These are phyloP conservation scores for Diaprepes abbreviatus DNA, from an alignment of 2,888 invertebrate species.

Conservation along the genomic window DNA sequence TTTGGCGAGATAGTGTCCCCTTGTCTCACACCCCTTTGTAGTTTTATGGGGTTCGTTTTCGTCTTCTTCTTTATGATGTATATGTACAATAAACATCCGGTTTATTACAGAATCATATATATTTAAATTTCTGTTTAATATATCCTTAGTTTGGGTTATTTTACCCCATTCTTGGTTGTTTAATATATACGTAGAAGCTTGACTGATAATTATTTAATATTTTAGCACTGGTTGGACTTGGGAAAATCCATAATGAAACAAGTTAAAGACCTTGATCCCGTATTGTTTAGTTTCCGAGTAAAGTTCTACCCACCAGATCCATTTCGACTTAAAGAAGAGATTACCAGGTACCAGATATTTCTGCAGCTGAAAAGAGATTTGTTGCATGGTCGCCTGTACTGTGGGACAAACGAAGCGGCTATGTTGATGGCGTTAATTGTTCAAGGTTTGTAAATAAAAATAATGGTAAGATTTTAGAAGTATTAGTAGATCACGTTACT, in stretches of 20 bases:
- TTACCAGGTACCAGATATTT: slow-evolving; percentile 95
- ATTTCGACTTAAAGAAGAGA: slow-evolving; percentile 91
- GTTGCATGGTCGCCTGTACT: slow-evolving; percentile 94
- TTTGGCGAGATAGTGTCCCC: too few relatives aligned
- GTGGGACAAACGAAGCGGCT: slow-evolving; percentile 90
- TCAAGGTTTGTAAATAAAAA: slow-evolving; percentile 79
- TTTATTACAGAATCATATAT: too few relatives aligned
- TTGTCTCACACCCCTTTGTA: too few relatives aligned
- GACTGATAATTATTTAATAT: neutral
- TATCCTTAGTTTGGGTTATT: too few relatives aligned
- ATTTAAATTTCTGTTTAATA: too few relatives aligned
- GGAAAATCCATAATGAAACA: slow-evolving; percentile 92
- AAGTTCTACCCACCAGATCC: slow-evolving; percentile 99
- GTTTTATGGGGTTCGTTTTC: too few relatives aligned
- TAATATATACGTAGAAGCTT: too few relatives aligned
- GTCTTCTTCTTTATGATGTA: too few relatives aligned
- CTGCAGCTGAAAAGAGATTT: slow-evolving; percentile 94
- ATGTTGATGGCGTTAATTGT: slow-evolving; percentile 92
- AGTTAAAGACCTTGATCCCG: slow-evolving; percentile 93
- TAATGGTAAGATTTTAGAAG: too few relatives aligned
- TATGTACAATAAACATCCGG: too few relatives aligned
- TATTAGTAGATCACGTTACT: neutral
- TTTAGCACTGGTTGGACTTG: slow-evolving; percentile 93
- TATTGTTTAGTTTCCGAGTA: slow-evolving; percentile 95
- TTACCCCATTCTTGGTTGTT: too few relatives aligned